Percentiles rank a stretch among this genome's conserved stretches.
Conservation (phyloP, 2,113 vertebrate genomes). For the Tachycineta bicolor region DNA sequence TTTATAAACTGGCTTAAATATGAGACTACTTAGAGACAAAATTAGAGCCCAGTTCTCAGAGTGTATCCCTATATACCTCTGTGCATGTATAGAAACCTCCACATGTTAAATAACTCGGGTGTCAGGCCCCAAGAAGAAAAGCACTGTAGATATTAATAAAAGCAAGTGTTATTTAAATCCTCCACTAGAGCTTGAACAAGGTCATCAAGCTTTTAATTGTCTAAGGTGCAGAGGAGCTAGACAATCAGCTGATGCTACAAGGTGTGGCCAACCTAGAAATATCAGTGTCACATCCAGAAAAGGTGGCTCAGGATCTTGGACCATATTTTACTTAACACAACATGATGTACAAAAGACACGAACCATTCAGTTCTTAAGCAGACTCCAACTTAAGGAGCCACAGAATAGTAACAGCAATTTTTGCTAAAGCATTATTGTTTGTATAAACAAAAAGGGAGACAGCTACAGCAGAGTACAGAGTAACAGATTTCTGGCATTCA, state of each 20-base stretch:
- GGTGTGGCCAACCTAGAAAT: background rate
- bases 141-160: background rate
- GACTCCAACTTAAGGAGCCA: background rate
- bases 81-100: background rate
- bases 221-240: background rate
- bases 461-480: conserved; percentile 9
- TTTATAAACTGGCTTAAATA: background rate
- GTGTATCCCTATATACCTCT: background rate
- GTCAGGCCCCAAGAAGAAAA: background rate
- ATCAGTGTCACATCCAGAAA: background rate
- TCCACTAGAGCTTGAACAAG: background rate
- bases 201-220: background rate
- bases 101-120: background rate
- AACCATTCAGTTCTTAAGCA: background rate
- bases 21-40: background rate
- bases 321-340: background rate
- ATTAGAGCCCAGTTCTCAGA: background rate
- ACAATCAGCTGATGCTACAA: background rate
- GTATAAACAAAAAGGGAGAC: background rate
- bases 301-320: background rate
- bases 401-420: background rate
- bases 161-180: background rate
- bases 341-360: background rate
- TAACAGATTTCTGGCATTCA: background rate
- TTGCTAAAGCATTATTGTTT: background rate